A percentile compares a stretch with the other conserved stretches of the same genome.
phyloP scores from a whole-genome alignment of 1,140 invertebrate genomes.

The Drosophila obscura region DNA sequence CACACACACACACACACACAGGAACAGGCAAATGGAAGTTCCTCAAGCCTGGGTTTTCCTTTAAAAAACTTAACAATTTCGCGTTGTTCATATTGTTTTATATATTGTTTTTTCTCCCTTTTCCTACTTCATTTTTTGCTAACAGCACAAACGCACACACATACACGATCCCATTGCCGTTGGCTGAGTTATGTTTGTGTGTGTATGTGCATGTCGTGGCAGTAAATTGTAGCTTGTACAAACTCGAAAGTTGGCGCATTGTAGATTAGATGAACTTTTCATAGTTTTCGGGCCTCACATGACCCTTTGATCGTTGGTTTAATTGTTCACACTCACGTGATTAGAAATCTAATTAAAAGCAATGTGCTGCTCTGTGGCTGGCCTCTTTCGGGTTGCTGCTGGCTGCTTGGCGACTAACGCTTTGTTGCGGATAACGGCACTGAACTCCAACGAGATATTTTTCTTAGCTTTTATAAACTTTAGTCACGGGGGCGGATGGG shows the following conservation, averaged over 20 bases:
- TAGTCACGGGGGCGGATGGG: constrained; percentile 65
- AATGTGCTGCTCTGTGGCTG: constrained; percentile 72
- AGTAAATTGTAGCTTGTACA: constrained; percentile 53
- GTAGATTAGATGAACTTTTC: constrained; percentile 24
- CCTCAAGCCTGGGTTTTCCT: constrained; percentile 11
- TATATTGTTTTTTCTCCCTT: constrained; percentile 15
- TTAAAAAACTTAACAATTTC: constrained; percentile 37
- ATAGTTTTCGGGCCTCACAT: constrained; percentile 46
- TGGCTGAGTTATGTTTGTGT: constrained; percentile 29
- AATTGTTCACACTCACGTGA: constrained; percentile 72
- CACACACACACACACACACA: constrained; percentile 46
- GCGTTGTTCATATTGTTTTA: constrained; percentile 18
- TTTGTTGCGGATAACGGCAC: constrained; percentile 61
- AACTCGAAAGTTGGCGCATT: constrained; percentile 46
- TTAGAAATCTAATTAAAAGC: constrained; percentile 80
- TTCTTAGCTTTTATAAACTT: constrained; percentile 77
- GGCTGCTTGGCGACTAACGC: constrained; percentile 64
- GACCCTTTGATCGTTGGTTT: constrained; percentile 43
- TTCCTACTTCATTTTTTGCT: constrained; percentile 23
- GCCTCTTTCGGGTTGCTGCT: constrained; percentile 72
- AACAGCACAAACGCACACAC: constrained; percentile 28
- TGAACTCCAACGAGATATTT: constrained; percentile 56
- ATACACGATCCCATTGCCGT: constrained; percentile 45
- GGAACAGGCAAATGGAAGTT: constrained; percentile 24
- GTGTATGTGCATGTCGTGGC: constrained; percentile 63